phyloP scores from a whole-genome alignment of 2,113 vertebrate genomes.

The Lophura nycthemera region DNA sequence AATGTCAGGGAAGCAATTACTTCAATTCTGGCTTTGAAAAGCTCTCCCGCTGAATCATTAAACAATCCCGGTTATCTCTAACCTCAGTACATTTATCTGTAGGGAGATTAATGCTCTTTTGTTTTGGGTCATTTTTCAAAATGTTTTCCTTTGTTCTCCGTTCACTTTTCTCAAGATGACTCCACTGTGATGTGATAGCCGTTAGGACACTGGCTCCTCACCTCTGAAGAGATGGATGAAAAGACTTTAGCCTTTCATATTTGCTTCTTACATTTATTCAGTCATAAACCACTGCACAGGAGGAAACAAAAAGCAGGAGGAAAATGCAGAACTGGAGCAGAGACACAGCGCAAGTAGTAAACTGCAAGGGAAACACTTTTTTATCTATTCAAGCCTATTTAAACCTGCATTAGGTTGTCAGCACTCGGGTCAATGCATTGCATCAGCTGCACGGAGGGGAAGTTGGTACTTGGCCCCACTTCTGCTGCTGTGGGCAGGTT shows the following conservation, averaged over 20 bases:
- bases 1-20: not conserved
- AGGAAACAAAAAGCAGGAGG: not conserved
- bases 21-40: slow-evolving; percentile 9
- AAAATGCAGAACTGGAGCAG: not conserved
- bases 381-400: not conserved
- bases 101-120: not conserved
- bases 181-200: not conserved
- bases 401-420: not conserved
- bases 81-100: not conserved
- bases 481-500: not conserved
- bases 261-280: not conserved
- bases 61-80: not conserved
- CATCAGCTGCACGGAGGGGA: not conserved
- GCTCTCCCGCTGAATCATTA: not conserved
- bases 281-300: not conserved
- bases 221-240: slow-evolving; percentile 1
- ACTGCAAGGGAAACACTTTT: not conserved
- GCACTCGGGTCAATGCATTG: not conserved
- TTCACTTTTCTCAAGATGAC: slow-evolving; percentile 19
- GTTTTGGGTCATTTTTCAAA: slow-evolving; percentile 11
- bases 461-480: not conserved
- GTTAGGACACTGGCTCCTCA: not conserved
- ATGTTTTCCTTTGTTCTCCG: not conserved
- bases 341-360: not conserved
- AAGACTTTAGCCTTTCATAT: slow-evolving; percentile 1